Evolutionary conservation across 2,888 invertebrate genomes (phyloP), one percentile per base, ranked within the genome.

Genomic region (Oscheius sp.): DNA sequence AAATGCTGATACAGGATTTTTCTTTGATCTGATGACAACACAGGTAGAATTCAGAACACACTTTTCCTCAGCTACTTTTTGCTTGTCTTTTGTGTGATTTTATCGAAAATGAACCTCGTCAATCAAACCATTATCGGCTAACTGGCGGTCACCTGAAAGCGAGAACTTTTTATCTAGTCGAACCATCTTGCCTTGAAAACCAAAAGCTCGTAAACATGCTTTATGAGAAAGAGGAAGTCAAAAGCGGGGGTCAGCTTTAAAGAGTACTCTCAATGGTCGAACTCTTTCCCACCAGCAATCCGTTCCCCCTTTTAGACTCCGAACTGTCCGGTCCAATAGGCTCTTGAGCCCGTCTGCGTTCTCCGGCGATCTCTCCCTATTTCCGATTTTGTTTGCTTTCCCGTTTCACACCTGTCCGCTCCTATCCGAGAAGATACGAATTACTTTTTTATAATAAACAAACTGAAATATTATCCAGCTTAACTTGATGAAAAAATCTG

Each of bases 311-410:
- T 34, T 17, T 42, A 17, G 3, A 15, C 12, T 17, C 42, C 5
- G 4, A 42, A 42, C 42, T n/a, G 15, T 42, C 42, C 42, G n/a
- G 17, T 42, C 42, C 15, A 17, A 42, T 3, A 42, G 12, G 3
- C 52, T 29, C 52, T 52, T 52, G 52, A 52, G 52, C 42, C 42
- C 42, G n/a, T 42, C 42, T 42, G 42, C 42, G 42, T 52, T 52
- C 52, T 48, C 48, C 48, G 23, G 3, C 48, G 17, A 42, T 42
- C 42, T 42, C 42, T 15, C 29, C 52, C 52, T 52, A 52, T 52
- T 52, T 52, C 52, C 29, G 52, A 52, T 52, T 29, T 42, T 52
- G 29, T 52, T 52, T 52, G 52, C 52, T 27, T 29, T 25, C 25
- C 23, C 52, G 23, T 27, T 52, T 52, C 52, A 52, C 52, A 52